Evolutionary conservation across 2,888 invertebrate species (phyloP), one percentile per base, ranked within the genome.

Genomic region (Myopa tessellatipennis): DNA sequence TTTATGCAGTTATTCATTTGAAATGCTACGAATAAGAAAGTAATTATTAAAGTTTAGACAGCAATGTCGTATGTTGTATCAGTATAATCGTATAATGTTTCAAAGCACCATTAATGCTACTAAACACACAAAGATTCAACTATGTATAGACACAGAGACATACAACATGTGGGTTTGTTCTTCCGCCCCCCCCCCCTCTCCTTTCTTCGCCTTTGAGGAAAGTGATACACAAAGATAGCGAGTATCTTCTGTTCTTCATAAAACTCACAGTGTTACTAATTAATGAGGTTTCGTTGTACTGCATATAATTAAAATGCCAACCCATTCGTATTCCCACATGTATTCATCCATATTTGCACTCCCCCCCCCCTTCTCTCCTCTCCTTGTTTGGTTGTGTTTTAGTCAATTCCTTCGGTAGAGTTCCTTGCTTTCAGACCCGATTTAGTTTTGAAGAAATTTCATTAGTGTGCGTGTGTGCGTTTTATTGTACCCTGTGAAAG

Each of bases 341-440:
- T 10, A 45, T 6, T 45, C 45, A 45, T 45, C 45, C 45, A 8
- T 45, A 45, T 10, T 45, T 10, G 1, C 45, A 45, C 6, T 10
- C 26, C 6, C 45, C 3, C 26, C 6, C 45, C 3, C 45, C 45
- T 45, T 45, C 45, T 8, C 10, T 1, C 3, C 45, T 4, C 6
- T 45, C 45, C 7, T 45, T 45, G 45, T 10, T 45, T 10, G 45
- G 45, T 45, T 10, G 45, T 8, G 26, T 26, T 26, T 26, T 26
- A 26, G 26, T 26, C 26, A 26, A 26, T 26, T 26, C 45, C 6
- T 45, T 45, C 6, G 45, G 68, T 68, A 4, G 40, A 26, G 38
- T 71, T 71, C 38, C 58, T 16, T 71, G 71, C 71, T 71, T 71
- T 55, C 34, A 34, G 40, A 40, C 40, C 45, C 50, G 26, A 18